These are phyloP conservation scores for Phocoena sinus DNA, from an alignment of 2,113 vertebrate species.

Conservation along the genomic window DNA sequence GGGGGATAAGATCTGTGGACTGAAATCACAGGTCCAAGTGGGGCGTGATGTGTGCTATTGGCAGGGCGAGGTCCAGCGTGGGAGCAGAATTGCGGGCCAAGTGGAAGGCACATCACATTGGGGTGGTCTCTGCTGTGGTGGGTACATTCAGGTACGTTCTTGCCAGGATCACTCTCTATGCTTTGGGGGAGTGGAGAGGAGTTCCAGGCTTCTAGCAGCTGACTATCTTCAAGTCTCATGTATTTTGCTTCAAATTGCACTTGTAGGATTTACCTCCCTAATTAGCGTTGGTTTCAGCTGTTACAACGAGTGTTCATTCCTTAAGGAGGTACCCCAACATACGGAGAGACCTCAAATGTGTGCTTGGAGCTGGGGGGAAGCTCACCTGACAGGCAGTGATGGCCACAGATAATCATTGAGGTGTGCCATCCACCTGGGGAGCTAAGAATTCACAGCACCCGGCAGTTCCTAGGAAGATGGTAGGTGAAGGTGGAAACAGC, in stretches of 20 bases:
- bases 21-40: neutral
- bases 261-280: conserved; percentile 39
- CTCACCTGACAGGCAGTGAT: neutral
- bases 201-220: neutral
- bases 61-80: neutral
- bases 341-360: neutral
- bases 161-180: neutral
- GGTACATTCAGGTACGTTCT: neutral
- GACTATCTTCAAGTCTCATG: neutral
- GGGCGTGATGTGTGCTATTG: rapidly evolving
- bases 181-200: neutral
- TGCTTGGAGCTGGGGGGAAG: neutral
- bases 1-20: neutral
- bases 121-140: neutral
- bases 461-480: neutral
- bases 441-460: neutral
- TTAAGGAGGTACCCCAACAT: conserved; percentile 35
- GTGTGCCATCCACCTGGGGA: neutral
- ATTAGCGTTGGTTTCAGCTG: conserved; percentile 50
- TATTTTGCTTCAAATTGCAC: neutral
- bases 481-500: neutral
- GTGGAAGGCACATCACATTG: neutral
- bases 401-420: neutral
- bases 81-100: neutral
- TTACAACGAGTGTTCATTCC: conserved; percentile 30